Conservation (phyloP, 2,113 vertebrate species). For the Gobiocypris rarus region DNA sequence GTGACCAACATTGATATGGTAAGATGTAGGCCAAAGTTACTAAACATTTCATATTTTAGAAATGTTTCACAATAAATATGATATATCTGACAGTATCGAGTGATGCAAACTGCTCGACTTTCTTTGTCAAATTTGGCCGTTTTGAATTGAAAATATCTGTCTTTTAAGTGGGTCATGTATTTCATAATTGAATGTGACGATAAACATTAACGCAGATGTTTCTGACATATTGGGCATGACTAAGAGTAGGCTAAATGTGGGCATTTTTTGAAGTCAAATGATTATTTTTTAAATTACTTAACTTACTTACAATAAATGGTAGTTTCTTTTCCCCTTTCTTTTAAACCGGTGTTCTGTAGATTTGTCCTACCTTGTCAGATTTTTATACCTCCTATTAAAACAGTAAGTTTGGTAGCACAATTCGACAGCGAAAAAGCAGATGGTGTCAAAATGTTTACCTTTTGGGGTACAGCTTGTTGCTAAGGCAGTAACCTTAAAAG, state of each 20-base stretch:
- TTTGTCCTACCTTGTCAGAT: too few species aligned
- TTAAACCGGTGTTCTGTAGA: too few species aligned
- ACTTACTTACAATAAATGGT: too few species aligned
- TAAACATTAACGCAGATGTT: neutral
- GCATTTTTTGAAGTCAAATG: neutral
- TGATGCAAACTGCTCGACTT: neutral
- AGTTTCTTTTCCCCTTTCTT: too few species aligned
- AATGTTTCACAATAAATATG: neutral
- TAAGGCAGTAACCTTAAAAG: too few species aligned
- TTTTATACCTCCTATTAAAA: too few species aligned
- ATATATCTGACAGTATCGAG: neutral
- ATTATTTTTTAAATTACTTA: neutral
- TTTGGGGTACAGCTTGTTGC: too few species aligned
- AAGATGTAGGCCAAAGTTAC: neutral
- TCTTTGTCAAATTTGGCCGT: neutral
- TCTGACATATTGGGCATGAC: neutral
- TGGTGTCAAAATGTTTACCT: too few species aligned
- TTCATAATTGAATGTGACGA: neutral
- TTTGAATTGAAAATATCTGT: neutral
- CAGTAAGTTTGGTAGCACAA: too few species aligned
- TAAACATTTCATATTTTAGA: neutral
- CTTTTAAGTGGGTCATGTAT: too few species aligned
- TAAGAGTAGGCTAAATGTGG: neutral
- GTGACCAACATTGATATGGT: too few species aligned
- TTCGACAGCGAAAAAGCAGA: too few species aligned